Evolutionary conservation across 53 echinoderm and acorn worm genomes (phyloP), one percentile per base, ranked within the genome.

Genomic region (Antedon mediterranea): DNA sequence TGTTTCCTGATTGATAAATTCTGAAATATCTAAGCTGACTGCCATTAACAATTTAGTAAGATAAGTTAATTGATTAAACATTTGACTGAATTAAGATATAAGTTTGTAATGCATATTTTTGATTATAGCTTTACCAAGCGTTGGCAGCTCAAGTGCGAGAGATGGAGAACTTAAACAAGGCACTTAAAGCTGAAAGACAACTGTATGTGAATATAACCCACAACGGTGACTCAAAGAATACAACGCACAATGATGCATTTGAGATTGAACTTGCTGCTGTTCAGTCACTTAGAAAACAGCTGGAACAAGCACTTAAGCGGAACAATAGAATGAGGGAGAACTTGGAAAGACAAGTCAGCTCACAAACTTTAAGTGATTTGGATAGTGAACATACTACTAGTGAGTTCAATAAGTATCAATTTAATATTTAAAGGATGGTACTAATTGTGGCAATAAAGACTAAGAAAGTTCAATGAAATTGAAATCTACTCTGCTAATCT

Each of bases 141-240:
- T 83, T 94, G 31, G 83, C 82, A 73, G 87, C 92, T 29, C 98
- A 97, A 71, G 84, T 97, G 79, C 81, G 85, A 18, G 98, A 97
- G 85, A 78, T 97, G 72, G 88, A 91, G 9, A 80, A 85, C 20
- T 83, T 97, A 32, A 97, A 89, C 13, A 86, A 85, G 34, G 90
- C 88, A 28, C 77, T 92, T 14, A 84, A 90, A 26, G 78, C 92
- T 33, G 89, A 88, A 83, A 85, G 89, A 27, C 89, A 89, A n/a
- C 82, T 97, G 23, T 92, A 91, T 78, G 98, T 91, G 28, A 97
- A 92, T 84, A 97, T 97, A 78, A 87, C 92, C 28, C 88, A 88
- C 78, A 86, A 88, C 33, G 82, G 74, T 5, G 75, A 78, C 20
- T 23, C 71, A 0, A 42, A 29, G 18, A 14, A 32, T 28, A 34